Base-by-base conservation (phyloP, 1,140 invertebrate genomes). In the Formica selysi region DNA sequence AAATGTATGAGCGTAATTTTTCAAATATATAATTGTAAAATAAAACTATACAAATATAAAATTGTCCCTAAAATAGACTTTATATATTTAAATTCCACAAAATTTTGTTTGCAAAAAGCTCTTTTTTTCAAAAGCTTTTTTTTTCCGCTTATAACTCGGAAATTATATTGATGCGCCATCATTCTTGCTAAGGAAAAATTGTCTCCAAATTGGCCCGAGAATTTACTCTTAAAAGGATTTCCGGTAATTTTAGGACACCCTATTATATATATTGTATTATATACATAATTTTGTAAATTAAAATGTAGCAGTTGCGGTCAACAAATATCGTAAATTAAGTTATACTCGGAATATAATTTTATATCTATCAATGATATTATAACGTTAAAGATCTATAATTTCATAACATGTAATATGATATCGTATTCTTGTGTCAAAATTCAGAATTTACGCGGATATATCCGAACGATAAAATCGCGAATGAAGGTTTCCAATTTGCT, bases 401-500 rank as follows among this genome's bases (percentile, higher is more conserved):
- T 76, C 7, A 8, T n/a, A 73, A 74, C 29, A 26, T 26, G 0
- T 54, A 32, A 76, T 36, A 19, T 41, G 36, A 41, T 7, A 61
- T 67, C 2, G 7, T 29, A 36, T 48, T 68, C 67, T 67, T 13
- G 51, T 32, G 13, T 26, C 3, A 44, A 22, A 38, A 44, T 68
- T 44, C 3, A 7, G 44, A 54, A 32, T 26, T 54, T 26, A 29
- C 13, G 19, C 22, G 36, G 22, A 0, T 51, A 32, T 51, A 68
- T 51, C 7, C n/a, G 10, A 29, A 41, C 19, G 36, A 38, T 41
- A 16, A 80, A 80, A 29, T 38, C 29, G 51, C 65, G 32, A 29
- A 71, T 70, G 5, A 57, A 68, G 26, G n/a, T 70, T 67, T 70
- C 26, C 64, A 70, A 36, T 70, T 70, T 29, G 48, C 10, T 16